Conservation (phyloP, 2,888 invertebrate genomes). For the Lottia scabra region DNA sequence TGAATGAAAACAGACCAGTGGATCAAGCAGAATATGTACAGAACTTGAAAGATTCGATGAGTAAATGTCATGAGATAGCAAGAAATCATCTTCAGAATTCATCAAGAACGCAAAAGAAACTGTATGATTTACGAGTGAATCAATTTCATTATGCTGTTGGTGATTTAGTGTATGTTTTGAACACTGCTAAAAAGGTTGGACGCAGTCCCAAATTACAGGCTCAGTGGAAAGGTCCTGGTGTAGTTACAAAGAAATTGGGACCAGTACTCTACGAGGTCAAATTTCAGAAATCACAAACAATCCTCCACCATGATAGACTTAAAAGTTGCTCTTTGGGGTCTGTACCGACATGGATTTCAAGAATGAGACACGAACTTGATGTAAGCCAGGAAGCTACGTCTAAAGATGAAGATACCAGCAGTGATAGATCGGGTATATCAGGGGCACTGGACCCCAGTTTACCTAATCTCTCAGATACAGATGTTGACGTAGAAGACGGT, state of each 20-base stretch:
- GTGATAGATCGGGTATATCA: too few species aligned
- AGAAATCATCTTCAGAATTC: not conserved
- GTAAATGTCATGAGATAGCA: not conserved
- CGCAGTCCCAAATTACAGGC: slow-evolving; percentile 12
- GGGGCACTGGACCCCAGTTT: too few species aligned
- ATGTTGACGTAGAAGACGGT: too few species aligned
- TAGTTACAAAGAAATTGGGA: slow-evolving; percentile 7
- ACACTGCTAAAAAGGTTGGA: slow-evolving; percentile 2
- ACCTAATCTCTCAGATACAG: too few species aligned
- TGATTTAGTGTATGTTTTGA: slow-evolving; percentile 1
- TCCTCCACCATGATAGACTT: not conserved
- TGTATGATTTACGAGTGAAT: not conserved
- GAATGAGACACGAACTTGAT: not conserved
- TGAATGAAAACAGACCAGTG: not conserved
- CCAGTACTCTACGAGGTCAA: not conserved
- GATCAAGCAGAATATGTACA: too few species aligned
- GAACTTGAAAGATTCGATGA: not conserved
- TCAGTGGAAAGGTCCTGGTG: slow-evolving; percentile 16
- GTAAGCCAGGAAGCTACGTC: not conserved
- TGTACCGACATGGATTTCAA: not conserved
- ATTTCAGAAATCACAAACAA: not conserved
- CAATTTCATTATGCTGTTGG: not conserved
- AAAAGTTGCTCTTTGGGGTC: not conserved
- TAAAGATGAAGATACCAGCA: too few species aligned
- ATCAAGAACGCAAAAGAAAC: not conserved